Base-by-base conservation (phyloP, 2,113 vertebrate species). In the Syngnathus floridae region DNA sequence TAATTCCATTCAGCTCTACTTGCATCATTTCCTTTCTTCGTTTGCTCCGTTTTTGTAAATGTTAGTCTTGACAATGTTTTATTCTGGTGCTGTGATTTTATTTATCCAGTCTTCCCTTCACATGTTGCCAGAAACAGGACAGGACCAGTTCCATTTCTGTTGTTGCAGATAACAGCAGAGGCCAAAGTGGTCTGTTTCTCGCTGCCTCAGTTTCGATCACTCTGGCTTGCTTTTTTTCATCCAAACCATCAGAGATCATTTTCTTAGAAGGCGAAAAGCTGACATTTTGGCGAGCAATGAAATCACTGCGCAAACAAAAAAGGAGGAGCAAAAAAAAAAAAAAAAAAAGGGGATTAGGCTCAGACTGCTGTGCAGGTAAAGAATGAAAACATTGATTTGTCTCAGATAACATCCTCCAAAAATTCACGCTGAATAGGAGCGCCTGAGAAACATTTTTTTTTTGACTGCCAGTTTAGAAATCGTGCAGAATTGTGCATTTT, bases 131-230 rank as follows among this genome's bases (percentile, higher is more conserved):
- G 66, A 66, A 52, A 8, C 36, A 21, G 46, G 66, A 65, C 62
- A 72, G 66, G 76, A 52, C 55, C 64, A 45, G 60, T 70, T 79
- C 73, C 76, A 74, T 74, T 88, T 78, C 74, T 74, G 62, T 66
- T 74, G 71, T 51, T 64, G 38, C 36, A 52, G 73, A 87, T 82
- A 80, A 82, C 69, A 70, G 7, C 16, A 52, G 10, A 64, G 43
- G 9, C 55, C 48, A 31, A 43, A 68, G 75, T 74, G 63, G 71
- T 76, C 70, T 72, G 72, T 67, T 64, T 57, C 60, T 66, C 9
- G n/a, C 52, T 35, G 59, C 19, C 36, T 58, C 9, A 62, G 71
- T 13, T 77, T 67, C 74, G 69, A 57, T 65, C 60, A 10, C 43
- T 59, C 61, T 19, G 8, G 45, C 52, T 65, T 16, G 17, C 26